Percentiles rank a stretch among this genome's conserved stretches.
phyloP scores from a whole-genome alignment of 2,797 vertebrate genomes.

The Rhinophrynus dorsalis region DNA sequence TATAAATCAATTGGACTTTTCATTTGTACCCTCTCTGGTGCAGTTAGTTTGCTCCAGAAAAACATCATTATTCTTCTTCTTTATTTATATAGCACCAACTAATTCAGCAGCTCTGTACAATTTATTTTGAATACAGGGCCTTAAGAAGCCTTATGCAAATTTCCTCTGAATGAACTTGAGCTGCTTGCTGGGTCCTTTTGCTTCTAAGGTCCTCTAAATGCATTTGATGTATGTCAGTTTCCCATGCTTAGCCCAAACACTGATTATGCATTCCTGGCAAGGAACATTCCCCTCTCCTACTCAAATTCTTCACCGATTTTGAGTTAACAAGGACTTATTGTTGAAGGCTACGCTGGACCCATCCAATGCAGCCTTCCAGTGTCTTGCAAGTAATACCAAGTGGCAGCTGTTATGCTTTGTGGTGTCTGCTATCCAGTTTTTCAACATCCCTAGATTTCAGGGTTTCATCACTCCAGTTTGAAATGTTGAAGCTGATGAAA shows the following conservation, averaged over 20 bases:
- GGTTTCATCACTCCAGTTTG: background rate
- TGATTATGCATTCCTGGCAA: background rate
- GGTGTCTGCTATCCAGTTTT: background rate
- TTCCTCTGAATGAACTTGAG: too few relatives aligned
- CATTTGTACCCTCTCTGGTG: too few relatives aligned
- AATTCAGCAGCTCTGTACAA: too few relatives aligned
- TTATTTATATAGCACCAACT: too few relatives aligned
- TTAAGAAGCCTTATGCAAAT: too few relatives aligned
- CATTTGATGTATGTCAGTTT: background rate
- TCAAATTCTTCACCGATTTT: constrained; percentile 32
- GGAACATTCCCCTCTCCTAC: constrained; percentile 11
- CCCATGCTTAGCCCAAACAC: background rate
- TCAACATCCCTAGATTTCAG: background rate
- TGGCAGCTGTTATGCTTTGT: background rate
- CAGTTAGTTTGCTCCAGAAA: too few relatives aligned
- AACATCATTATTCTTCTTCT: too few relatives aligned
- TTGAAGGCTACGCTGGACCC: background rate
- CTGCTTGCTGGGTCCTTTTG: too few relatives aligned
- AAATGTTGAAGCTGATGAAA: background rate
- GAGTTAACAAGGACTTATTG: constrained; percentile 24
- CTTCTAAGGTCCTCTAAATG: too few relatives aligned
- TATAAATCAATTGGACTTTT: too few relatives aligned
- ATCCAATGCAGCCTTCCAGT: background rate
- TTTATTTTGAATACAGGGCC: too few relatives aligned
- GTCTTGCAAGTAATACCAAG: background rate